These are phyloP conservation scores for Mormyrops boulengeri DNA, from an alignment of 2,797 vertebrate species.

Conservation along the genomic window DNA sequence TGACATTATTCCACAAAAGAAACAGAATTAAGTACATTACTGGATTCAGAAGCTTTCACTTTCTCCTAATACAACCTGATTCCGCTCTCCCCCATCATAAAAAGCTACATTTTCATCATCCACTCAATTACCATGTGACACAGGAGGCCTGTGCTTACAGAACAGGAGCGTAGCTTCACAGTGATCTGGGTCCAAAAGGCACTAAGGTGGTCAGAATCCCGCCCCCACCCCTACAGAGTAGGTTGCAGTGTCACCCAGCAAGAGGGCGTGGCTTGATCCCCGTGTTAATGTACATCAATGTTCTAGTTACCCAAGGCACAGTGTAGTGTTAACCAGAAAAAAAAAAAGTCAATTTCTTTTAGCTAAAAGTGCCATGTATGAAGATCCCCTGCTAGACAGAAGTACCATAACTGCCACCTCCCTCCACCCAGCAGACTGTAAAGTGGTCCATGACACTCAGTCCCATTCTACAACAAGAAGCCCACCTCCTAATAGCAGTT, in stretches of 20 bases:
- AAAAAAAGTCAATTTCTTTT: not conserved
- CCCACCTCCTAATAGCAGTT: not conserved
- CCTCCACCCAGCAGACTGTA: slow-evolving; percentile 8
- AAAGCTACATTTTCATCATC: not conserved
- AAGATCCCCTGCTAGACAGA: not conserved
- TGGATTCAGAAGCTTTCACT: not conserved
- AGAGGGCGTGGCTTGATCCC: not conserved
- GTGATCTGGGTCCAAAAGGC: not conserved
- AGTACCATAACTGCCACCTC: not conserved
- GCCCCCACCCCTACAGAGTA: not conserved
- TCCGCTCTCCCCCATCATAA: not conserved
- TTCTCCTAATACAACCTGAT: not conserved
- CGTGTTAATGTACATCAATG: not conserved
- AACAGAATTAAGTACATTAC: not conserved
- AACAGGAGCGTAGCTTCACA: not conserved
- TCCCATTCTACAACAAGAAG: not conserved
- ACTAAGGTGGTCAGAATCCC: not conserved
- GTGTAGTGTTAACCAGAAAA: slow-evolving; percentile 21
- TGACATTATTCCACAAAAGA: not conserved
- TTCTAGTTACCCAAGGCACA: not conserved
- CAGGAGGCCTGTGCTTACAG: not conserved
- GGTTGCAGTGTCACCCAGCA: not conserved
- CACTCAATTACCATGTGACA: not conserved
- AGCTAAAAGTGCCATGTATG: not conserved
- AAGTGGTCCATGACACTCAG: not conserved